Percentiles rank a stretch among this genome's conserved stretches.
phyloP scores from a whole-genome alignment of 2,888 invertebrate species.

The Cetonia aurata region DNA sequence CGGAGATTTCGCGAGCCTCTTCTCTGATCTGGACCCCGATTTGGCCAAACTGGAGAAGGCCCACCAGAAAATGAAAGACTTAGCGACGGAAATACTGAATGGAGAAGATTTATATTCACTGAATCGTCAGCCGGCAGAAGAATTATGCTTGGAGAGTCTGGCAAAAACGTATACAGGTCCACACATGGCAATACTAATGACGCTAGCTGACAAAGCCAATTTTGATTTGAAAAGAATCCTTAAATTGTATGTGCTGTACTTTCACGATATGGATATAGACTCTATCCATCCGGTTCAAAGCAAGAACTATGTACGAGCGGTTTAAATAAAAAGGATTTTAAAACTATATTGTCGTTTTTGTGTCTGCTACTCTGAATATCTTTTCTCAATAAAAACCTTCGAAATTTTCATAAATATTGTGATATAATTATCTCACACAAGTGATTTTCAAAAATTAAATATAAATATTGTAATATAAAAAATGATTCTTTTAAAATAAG shows the following conservation, averaged over 20 bases:
- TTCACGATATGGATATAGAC: background rate
- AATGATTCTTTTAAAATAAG: too few species aligned
- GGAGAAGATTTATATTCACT: conserved; percentile 1
- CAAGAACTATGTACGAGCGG: too few species aligned
- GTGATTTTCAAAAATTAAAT: too few species aligned
- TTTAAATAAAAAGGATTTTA: too few species aligned
- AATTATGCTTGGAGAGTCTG: background rate
- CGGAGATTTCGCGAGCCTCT: background rate
- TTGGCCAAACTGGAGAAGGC: background rate
- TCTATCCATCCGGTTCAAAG: background rate
- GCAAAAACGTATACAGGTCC: too few species aligned
- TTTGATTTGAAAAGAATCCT: background rate
- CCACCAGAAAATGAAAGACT: background rate
- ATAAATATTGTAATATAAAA: too few species aligned
- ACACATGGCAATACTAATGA: background rate
- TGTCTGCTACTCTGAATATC: too few species aligned
- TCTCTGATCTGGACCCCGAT: background rate
- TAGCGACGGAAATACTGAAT: background rate
- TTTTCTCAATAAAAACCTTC: too few species aligned
- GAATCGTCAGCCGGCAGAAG: background rate
- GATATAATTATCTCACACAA: too few species aligned
- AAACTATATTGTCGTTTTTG: too few species aligned
- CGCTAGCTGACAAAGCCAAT: background rate
- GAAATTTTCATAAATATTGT: too few species aligned
- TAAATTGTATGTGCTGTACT: background rate